phyloP scores from a whole-genome alignment of 2,888 invertebrate genomes.

The Leptarthrus brevirostris region DNA sequence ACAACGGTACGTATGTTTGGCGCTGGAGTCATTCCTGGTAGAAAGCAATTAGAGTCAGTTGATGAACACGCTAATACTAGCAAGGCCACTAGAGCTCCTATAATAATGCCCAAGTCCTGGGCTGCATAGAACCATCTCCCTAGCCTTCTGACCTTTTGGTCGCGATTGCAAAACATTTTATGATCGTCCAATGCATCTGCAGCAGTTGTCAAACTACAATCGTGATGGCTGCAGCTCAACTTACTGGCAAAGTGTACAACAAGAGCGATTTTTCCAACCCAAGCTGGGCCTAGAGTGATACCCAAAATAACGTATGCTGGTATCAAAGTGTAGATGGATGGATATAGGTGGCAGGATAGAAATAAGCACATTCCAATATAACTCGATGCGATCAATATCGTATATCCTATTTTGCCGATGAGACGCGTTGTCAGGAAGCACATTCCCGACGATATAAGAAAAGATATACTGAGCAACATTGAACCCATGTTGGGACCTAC shows the following conservation, averaged over 20 bases:
- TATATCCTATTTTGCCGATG: constrained; percentile 69
- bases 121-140: constrained; percentile 70
- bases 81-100: constrained; percentile 70
- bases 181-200: constrained; percentile 64
- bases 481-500: constrained; percentile 70
- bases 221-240: constrained; percentile 65
- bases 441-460: constrained; percentile 72
- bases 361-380: constrained; percentile 72
- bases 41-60: constrained; percentile 61
- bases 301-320: constrained; percentile 72
- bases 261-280: constrained; percentile 63
- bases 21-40: background rate
- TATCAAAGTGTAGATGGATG: constrained; percentile 69
- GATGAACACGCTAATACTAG: constrained; percentile 66
- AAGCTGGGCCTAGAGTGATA: constrained; percentile 68
- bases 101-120: constrained; percentile 71
- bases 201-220: constrained; percentile 59
- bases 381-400: constrained; percentile 67
- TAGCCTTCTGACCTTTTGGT: constrained; percentile 68
- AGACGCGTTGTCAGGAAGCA: constrained; percentile 69
- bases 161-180: constrained; percentile 65
- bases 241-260: constrained; percentile 64
- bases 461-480: constrained; percentile 73
- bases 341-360: constrained; percentile 72
- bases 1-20: too few relatives aligned